Evolutionary conservation across 2,797 vertebrate genomes (phyloP).

Genomic region (Miopithecus talapoin): DNA sequence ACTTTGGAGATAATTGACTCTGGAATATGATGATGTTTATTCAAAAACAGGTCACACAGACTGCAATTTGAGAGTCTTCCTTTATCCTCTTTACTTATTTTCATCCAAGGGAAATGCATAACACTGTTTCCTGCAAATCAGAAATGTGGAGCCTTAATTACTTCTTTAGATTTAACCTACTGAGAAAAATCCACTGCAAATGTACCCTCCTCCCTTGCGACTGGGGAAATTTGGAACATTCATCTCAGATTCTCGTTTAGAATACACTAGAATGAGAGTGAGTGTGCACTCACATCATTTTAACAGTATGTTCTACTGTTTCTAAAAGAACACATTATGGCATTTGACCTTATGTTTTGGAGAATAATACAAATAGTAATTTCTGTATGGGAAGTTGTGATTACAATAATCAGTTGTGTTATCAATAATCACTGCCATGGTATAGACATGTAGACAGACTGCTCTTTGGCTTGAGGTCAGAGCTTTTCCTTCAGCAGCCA

Average conservation of each 20-base stretch:
- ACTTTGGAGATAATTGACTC: conserved; percentile 87
- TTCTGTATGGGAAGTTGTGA: not conserved
- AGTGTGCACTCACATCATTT: not conserved
- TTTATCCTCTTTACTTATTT: conserved; percentile 77
- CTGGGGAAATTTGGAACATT: conserved; percentile 53
- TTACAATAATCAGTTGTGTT: not conserved
- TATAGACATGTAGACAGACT: not conserved
- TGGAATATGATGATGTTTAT: conserved; percentile 86
- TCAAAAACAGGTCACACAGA: conserved; percentile 86
- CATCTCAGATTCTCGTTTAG: conserved; percentile 27
- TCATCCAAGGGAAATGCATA: conserved; percentile 65
- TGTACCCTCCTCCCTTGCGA: not conserved
- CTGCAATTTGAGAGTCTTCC: conserved; percentile 79
- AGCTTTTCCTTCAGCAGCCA: not conserved
- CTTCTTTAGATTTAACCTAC: conserved; percentile 60
- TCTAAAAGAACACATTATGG: not conserved
- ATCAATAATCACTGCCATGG: not conserved
- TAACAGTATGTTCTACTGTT: conserved; percentile 9
- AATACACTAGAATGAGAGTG: conserved; percentile 12
- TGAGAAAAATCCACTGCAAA: conserved; percentile 61
- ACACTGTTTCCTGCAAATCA: conserved; percentile 67
- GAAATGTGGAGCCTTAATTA: conserved; percentile 71
- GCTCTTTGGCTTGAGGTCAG: not conserved
- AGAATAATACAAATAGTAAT: conserved; percentile 37
- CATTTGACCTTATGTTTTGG: not conserved